Conservation (phyloP, 2,888 invertebrate genomes). For the Isoperla grammatica region DNA sequence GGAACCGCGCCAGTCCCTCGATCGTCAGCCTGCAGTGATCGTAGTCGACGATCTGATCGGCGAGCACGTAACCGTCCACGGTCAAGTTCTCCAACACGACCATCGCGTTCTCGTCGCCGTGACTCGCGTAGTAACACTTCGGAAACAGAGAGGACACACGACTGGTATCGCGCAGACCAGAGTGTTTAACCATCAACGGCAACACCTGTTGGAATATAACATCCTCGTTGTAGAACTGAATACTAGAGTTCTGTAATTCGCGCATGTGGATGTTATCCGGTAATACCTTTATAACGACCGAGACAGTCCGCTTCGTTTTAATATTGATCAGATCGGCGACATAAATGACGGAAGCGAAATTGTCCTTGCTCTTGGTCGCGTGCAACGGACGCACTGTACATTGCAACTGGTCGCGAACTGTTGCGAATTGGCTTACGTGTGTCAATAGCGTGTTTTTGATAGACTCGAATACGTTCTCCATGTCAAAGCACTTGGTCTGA, state of each 20-base stretch:
- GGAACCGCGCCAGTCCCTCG: slow-evolving; percentile 35
- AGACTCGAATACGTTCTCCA: too few species aligned
- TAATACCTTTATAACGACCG: background rate
- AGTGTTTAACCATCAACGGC: background rate
- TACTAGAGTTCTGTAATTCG: background rate
- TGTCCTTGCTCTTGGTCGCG: slow-evolving; percentile 5
- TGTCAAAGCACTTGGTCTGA: too few species aligned
- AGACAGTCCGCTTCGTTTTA: background rate
- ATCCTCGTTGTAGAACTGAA: slow-evolving; percentile 3
- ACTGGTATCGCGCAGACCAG: background rate
- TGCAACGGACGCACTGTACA: slow-evolving; percentile 7
- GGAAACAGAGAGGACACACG: slow-evolving; percentile 6
- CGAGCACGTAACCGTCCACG: slow-evolving; percentile 4
- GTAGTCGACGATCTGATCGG: slow-evolving; percentile 31
- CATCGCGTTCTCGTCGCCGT: background rate
- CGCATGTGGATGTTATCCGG: background rate
- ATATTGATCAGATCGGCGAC: background rate
- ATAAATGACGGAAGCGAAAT: slow-evolving; percentile 6
- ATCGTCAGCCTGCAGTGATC: slow-evolving; percentile 35
- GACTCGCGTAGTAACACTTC: slow-evolving; percentile 6
- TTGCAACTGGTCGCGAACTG: background rate
- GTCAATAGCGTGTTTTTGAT: background rate
- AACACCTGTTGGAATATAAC: background rate
- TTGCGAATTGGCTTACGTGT: background rate
- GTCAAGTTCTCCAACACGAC: slow-evolving; percentile 18